Base-by-base conservation (phyloP, 2,888 invertebrate genomes). In the Hesperia comma region DNA sequence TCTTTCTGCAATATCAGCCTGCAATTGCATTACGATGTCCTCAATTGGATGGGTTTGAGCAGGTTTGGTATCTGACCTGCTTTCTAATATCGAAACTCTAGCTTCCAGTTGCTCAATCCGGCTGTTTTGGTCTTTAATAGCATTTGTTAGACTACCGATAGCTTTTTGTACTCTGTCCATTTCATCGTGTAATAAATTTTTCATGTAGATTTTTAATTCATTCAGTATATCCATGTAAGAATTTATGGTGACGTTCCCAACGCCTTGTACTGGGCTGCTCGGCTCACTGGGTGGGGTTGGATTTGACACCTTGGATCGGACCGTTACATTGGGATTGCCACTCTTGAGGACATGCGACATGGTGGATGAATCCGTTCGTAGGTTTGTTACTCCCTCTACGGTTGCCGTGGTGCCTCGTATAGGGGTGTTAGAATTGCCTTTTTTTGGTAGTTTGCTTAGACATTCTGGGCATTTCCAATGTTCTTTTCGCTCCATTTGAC, bases 61-160 rank as follows among this genome's bases (percentile, higher is more conserved):
- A 17, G n/a, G 56, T 12, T 17, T 40, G 1, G 2, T 15, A 2
- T 68, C 10, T 69, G 63, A 32, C 67, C 61, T 6, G 10, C 46
- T 54, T 14, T 63, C 54, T 6, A 63, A 17, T 6, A 19, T 6
- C 7, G 54, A 32, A 46, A 69, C 51, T 26, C 66, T 60, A 0
- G 63, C 53, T 32, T 60, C 61, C 1, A 69, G 46, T 14, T 61
- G 64, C 12, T 67, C 63, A 15, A 68, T 64, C 15, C 33, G 49
- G 6, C 14, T 46, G 10, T 54, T 37, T 51, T 51, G 54, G 15
- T 40, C 33, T 43, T 56, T 56, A 15, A 63, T 41, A 1, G 32
- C 56, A 17, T 32, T 46, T 1, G 43, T 46, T 3, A 58, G 12
- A 0, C 17, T 6, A 10, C 17, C 21, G 8, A 58, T 46, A 2